phyloP scores from a whole-genome alignment of 2,113 vertebrate species.

The Cyphomyrus plagiostoma region DNA sequence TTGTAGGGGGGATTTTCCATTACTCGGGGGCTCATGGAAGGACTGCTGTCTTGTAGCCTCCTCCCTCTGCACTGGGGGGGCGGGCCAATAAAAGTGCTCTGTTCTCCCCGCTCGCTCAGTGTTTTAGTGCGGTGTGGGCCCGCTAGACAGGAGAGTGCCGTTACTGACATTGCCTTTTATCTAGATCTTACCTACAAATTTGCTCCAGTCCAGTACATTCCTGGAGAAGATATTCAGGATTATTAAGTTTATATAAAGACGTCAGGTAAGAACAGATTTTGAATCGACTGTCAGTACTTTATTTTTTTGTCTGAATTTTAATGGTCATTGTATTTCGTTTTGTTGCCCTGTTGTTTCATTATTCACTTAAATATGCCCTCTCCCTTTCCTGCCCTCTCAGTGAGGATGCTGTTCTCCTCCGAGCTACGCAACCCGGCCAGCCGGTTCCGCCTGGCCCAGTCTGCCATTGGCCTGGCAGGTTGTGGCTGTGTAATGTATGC shows the following conservation, averaged over 20 bases:
- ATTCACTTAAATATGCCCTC: not conserved
- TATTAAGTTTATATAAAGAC: not conserved
- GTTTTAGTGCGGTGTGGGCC: not conserved
- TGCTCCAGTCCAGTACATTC: not conserved
- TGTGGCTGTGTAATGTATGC: slow-evolving; percentile 56
- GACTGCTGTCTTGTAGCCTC: not conserved
- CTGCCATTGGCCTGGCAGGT: slow-evolving; percentile 53
- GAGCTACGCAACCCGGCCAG: slow-evolving; percentile 42
- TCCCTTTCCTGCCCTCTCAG: slow-evolving; percentile 11
- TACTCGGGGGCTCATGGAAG: not conserved
- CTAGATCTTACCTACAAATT: not conserved
- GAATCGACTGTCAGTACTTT: not conserved
- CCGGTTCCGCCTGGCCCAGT: slow-evolving; percentile 57
- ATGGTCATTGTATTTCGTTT: not conserved
- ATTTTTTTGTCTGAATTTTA: not conserved
- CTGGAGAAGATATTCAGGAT: not conserved
- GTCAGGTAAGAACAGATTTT: not conserved
- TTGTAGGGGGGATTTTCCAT: not conserved
- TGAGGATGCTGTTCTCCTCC: slow-evolving; percentile 41
- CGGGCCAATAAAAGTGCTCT: not conserved
- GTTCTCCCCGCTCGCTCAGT: not conserved
- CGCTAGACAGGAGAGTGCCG: no score
- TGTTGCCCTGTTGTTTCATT: not conserved
- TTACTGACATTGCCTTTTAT: not conserved
- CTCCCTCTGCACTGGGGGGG: not conserved